Evolutionary conservation across 2,888 invertebrate species (phyloP), one percentile per base, ranked within the genome.

Genomic region (Lymantria dispar): DNA sequence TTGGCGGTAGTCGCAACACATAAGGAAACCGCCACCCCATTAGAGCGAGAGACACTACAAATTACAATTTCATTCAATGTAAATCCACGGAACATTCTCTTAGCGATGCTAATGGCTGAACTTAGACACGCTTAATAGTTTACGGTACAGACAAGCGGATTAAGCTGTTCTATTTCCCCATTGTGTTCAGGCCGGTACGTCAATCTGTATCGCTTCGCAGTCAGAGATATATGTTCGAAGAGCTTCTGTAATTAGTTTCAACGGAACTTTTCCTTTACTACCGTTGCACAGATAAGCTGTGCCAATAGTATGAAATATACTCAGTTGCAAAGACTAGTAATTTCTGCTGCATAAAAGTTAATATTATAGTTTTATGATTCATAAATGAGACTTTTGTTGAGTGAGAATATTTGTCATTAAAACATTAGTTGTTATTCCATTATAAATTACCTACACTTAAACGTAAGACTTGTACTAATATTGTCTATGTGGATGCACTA

Each of bases 41-140:
- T 68, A 68, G 59, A 64, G 64, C 72, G 64, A 72, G 72, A 72
- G 72, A 78, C 72, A 72, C 70, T 82, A 81, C 85, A 85, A 87
- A 87, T 87, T 84, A 86, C 85, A 83, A 82, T 84, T 87, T 85
- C 86, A 88, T 89, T 89, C 83, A 87, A 89, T 87, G 87, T 85
- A 85, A 88, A 88, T 87, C 76, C 63, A 64, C 65, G 65, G 64
- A 76, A 78, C 71, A 62, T 68, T 74, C 72, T 75, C 70, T 72
- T 65, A 70, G 67, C 68, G 66, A 80, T 78, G 76, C 75, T 82
- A 83, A 85, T 84, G 78, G 76, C 68, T 78, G 76, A 80, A 80
- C 82, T 83, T 78, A 80, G 82, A 80, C 79, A 81, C 80, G 78
- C 76, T 77, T 80, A 81, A 85, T 85, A 79, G 75, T 80, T 85